Evolutionary conservation across 2,888 invertebrate species (phyloP), one percentile per base, ranked within the genome.

Genomic region (Flexamia atlantica): DNA sequence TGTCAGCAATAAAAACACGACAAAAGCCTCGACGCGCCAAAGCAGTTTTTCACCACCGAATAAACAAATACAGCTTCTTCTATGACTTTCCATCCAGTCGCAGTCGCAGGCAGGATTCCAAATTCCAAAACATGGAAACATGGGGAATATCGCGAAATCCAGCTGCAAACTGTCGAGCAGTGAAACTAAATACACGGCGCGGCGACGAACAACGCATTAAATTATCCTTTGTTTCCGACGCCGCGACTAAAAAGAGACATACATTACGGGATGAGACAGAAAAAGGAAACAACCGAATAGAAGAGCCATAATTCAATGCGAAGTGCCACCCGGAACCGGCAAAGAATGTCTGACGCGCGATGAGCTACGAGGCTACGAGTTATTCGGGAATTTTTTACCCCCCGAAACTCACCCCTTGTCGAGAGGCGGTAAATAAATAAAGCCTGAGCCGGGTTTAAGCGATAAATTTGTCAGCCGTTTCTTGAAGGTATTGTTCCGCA

Each of bases 401-500:
- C 64, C 81, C 68, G 36, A 72, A 82, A 82, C 82, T 82, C 82
- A 82, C 82, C 82, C 82, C 30, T n/a, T 50, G 82, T 79, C 79
- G 36, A n/a, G 82, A 46, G 23, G 72, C 20, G 70, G 82, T 82
- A 82, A 82, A 82, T 82, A 82, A 82, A 82, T 82, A 82, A 82
- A 74, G 74, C 82, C 32, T 76, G 40, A 76, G 76, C 76, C 76
- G 82, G 82, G 72, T 36, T 72, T 72, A 42, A 81, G 84, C 68
- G 57, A 84, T 84, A 84, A 84, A 84, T 84, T 84, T 84, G 81
- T 84, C 84, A 84, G 84, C 40, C 81, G 25, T 74, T 70, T 81
- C 84, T 81, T 84, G 53, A 53, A 83, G 82, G 74, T 74, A 83
- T 83, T 83, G 82, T 83, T 83, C 82, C 57, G 74, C 9, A 23